Conservation (phyloP, 92 coral and sea anemone species). For the Parazoanthus swiftii region DNA sequence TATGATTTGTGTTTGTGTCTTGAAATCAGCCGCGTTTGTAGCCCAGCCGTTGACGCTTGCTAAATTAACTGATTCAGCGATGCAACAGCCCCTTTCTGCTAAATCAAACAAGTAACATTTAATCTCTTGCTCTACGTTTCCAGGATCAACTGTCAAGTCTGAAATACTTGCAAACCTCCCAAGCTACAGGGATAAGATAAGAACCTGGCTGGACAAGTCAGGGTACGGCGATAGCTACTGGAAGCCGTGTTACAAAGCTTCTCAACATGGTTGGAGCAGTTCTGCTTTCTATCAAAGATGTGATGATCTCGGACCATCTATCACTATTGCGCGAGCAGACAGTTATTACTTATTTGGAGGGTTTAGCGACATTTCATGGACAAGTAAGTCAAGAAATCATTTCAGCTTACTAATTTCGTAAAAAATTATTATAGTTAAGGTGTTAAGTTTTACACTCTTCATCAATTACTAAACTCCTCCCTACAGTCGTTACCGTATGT, state of each 20-base stretch:
- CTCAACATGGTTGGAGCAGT: conserved; percentile 23
- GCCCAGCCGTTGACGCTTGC: too few species aligned
- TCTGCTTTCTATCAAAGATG: background rate
- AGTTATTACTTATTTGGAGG: background rate
- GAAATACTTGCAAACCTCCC: background rate
- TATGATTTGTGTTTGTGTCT: too few species aligned
- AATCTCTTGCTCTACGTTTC: background rate
- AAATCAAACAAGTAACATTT: too few species aligned
- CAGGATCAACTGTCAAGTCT: conserved; percentile 15
- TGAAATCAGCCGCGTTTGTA: too few species aligned
- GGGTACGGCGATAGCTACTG: conserved; percentile 6
- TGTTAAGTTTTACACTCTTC: too few species aligned
- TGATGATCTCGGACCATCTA: background rate
- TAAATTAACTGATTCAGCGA: too few species aligned
- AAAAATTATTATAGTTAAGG: too few species aligned
- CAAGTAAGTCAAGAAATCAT: background rate
- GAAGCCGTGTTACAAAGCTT: conserved; percentile 8
- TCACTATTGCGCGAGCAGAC: conserved; percentile 2
- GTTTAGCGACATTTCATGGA: background rate
- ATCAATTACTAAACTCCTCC: too few species aligned
- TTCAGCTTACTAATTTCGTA: too few species aligned
- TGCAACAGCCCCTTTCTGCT: too few species aligned
- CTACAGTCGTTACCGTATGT: too few species aligned
- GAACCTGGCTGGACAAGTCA: background rate
- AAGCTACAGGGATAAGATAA: background rate